Evolutionary conservation across 2,888 invertebrate species (phyloP), one percentile per base, ranked within the genome.

Genomic region (Pterostichus niger): DNA sequence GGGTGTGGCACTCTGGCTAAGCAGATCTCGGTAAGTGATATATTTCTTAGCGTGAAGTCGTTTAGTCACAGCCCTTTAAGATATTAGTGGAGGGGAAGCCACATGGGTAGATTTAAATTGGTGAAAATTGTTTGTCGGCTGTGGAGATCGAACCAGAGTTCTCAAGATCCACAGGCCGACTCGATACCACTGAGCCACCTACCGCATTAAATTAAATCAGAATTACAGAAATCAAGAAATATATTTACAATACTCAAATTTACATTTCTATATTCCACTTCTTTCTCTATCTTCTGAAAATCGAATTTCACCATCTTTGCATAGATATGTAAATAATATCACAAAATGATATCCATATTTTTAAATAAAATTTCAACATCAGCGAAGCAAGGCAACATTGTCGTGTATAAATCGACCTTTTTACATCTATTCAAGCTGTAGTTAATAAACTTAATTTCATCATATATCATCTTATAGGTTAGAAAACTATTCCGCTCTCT

Each of bases 321-420:
- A 49, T 49, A 13, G 49, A 49, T 49, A 49, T 49, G 49, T 49
- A 49, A 49, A 49, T 49, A 49, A 46, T 49, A 11, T 13, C 49
- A n/a, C n/a, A 49, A 49, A 6, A 49, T 49, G 49, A 49, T 6
- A 49, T 49, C n/a, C 49, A 49, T 49, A 49, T 49, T 11, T 13
- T 49, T 9, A 49, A 49, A 49, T 49, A 49, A 49, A 49, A 44
- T 44, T 11, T 10, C 44, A 44, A 44, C 9, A 5, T 40, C n/a
- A 10, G 0, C 5, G 13, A 49, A 49, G 49, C 11, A 49, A n/a
- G 6, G 3, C 2, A 49, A 49, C 49, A 49, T 13, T 49, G 49
- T 24, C 24, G 24, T 24, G 3, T n/a, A 49, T 49, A 49, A 49
- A 11, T 49, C 13, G 4, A 44, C 2, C 1, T 49, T 9, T 49